phyloP scores from a whole-genome alignment of 2,113 vertebrate genomes.

The Sapajus apella region DNA sequence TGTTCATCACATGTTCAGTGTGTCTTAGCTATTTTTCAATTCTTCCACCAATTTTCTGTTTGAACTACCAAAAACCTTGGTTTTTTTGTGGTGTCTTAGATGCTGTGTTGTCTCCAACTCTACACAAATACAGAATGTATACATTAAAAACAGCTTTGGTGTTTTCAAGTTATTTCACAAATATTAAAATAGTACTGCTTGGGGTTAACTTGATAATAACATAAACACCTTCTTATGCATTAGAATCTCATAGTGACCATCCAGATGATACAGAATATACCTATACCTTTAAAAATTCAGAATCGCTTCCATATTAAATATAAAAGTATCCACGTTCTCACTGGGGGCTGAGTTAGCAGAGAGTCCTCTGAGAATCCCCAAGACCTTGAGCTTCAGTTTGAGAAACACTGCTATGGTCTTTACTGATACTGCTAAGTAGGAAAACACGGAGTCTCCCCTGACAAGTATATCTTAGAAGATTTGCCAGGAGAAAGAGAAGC shows the following conservation, averaged over 20 bases:
- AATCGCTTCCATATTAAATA: background rate
- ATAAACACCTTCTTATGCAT: background rate
- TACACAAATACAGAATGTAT: background rate
- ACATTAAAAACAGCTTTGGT: background rate
- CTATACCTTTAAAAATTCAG: background rate
- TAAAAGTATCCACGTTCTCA: background rate
- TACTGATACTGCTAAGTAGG: background rate
- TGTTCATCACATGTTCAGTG: background rate
- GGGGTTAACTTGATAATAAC: background rate
- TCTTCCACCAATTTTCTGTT: background rate
- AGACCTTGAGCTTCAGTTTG: background rate
- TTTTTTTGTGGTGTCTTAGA: background rate
- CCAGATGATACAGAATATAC: background rate
- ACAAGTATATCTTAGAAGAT: background rate
- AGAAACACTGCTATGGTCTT: background rate
- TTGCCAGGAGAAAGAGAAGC: background rate
- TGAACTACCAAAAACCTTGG: background rate
- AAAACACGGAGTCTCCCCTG: background rate
- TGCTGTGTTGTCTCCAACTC: constrained; percentile 10
- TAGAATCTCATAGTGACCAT: background rate
- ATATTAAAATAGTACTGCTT: constrained; percentile 1
- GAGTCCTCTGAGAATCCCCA: background rate
- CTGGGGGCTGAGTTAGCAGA: background rate
- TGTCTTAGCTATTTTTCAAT: background rate
- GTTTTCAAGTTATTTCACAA: background rate